phyloP scores from a whole-genome alignment of 2,797 vertebrate genomes.

The Myotis myotis region DNA sequence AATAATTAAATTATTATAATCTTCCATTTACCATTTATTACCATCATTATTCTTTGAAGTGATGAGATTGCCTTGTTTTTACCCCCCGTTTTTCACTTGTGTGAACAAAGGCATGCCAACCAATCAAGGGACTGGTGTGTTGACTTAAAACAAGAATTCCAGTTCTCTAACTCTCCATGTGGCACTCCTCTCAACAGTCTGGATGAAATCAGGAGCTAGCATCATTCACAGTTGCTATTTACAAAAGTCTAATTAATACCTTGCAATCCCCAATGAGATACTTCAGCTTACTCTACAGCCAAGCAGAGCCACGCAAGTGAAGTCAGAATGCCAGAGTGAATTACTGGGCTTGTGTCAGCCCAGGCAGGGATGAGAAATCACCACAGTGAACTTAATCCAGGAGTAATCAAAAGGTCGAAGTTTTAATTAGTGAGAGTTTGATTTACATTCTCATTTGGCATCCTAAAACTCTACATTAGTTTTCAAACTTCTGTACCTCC shows the following conservation, averaged over 20 bases:
- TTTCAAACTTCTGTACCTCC: slow-evolving; percentile 44
- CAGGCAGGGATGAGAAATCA: slow-evolving; percentile 67
- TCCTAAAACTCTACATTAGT: slow-evolving; percentile 40
- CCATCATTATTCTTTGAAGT: neutral
- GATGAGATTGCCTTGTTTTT: neutral
- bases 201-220: slow-evolving; percentile 25
- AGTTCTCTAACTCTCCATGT: slow-evolving; percentile 3
- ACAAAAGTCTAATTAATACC: slow-evolving; percentile 64
- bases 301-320: slow-evolving; percentile 56
- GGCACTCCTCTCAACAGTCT: neutral
- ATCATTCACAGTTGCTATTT: neutral
- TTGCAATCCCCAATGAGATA: slow-evolving; percentile 57
- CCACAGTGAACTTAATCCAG: slow-evolving; percentile 67
- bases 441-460: slow-evolving; percentile 64
- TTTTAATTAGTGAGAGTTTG: slow-evolving; percentile 75
- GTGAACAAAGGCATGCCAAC: neutral
- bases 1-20: slow-evolving; percentile 33
- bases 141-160: neutral
- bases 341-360: slow-evolving; percentile 69
- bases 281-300: slow-evolving; percentile 44
- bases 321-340: slow-evolving; percentile 65
- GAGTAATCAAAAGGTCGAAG: slow-evolving; percentile 62
- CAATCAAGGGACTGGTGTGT: neutral
- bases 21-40: neutral
- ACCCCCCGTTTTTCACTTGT: neutral